Base-by-base conservation (phyloP, 2,797 vertebrate genomes). In the Heterohyrax brucei region DNA sequence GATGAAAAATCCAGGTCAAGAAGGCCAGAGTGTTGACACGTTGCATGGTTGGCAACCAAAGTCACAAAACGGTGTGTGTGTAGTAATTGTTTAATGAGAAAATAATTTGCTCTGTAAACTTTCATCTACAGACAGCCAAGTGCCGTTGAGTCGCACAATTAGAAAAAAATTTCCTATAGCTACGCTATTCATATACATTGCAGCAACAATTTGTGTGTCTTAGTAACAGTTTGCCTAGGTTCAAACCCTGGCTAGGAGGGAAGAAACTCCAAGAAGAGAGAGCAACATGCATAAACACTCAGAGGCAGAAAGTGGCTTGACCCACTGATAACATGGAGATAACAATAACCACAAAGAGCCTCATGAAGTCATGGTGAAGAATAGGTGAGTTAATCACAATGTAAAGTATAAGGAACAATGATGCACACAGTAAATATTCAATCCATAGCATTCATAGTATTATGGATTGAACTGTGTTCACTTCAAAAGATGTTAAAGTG, bases 211-310 rank as follows among this genome's bases (percentile, higher is more conserved):
- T 61, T 39, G 70, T 5, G 24, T 85, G 50, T 33, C 73, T 24
- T 48, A 48, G 28, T 28, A 5, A 46, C 28, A 39, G 4, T 28
- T 22, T 48, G 39, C 39, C 72, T 48, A 78, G 5, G 18, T 89
- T 82, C 44, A 93, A 77, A 44, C 64, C 72, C 48, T 86, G 77
- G 72, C 53, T n/a, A 48, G 28, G 21, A 59, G 30, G 28, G 12
- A 44, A 85, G 59, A 68, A 87, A 82, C 44, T 39, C 39, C 19
- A 95, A 14, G 53, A n/a, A 70, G 56, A 88, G 72, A 94, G 64
- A 94, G 73, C 46, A 62, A 26, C 14, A 76, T 13, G 72, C 46
- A 21, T 33, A 80, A 61, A 68, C 53, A 8, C 44, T 39, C 44
- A 44, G 24, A 24, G 73, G 22, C 22, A 62, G 26, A 39, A 68